Evolutionary conservation across 2,113 vertebrate species (phyloP).

Genomic region (human (Homo sapiens)): GRCh38 chr18:64542001-64542500

Average conservation of each 20-base stretch:
- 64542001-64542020: not conserved
- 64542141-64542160: not conserved
- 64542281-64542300: conserved; percentile 16
- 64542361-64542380: not conserved
- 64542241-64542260: not conserved
- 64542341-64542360: conserved; percentile 24
- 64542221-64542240: not conserved
- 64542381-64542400: not conserved
- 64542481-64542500: not conserved
- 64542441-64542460: not conserved
- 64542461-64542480: not conserved
- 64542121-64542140: not conserved
- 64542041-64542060: not conserved
- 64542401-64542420: not conserved
- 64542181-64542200: not conserved
- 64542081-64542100: not conserved
- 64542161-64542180: not conserved
- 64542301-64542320: not conserved
- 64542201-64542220: not conserved
- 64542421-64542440: not conserved
- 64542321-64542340: conserved; percentile 3
- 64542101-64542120: not conserved
- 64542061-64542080: not conserved
- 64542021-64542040: not conserved
- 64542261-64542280: not conserved